Base-by-base conservation (phyloP, 2,113 vertebrate species). In the Mirounga angustirostris region DNA sequence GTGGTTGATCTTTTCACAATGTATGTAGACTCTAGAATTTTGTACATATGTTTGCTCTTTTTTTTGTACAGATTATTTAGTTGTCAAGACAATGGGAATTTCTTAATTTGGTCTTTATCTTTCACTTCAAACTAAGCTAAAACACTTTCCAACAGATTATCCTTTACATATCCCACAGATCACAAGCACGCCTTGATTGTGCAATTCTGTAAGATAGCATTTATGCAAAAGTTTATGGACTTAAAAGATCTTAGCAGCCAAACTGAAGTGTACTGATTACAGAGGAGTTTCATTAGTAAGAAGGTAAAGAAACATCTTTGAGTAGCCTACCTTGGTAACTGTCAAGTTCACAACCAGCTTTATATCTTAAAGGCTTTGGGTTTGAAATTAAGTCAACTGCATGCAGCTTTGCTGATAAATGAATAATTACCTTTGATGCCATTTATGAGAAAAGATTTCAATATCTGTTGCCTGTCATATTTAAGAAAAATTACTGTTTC, bases 11-110 rank as follows among this genome's bases (percentile, higher is more conserved):
- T 98, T 98, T 97, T 98, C 98, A 98, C 98, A 98, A 95, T 98
- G 98, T 98, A 98, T 43, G 96, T 99, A 99, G 98, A 97, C 96
- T 95, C 96, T 98, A 98, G 98, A 98, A 98, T 97, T 99, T 99
- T 99, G 99, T 99, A 99, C 99, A 99, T 97, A 99, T 98, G 98
- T 98, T 98, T 98, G 97, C 97, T 94, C 83, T 97, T 98, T 98
- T 98, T 99, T 99, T 99, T 99, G 99, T 99, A 99, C 99, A 98
- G 99, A 99, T 98, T 99, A 98, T 98, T 99, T 98, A 99, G 98
- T 98, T 98, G 97, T 99, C 98, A 98, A 98, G 99, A 99, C 98
- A 94, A 98, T 97, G 96, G 96, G 95, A 98, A 99, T 98, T 99
- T 99, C 98, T 98, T 99, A 99, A 99, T 99, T 99, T 99, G 99